Evolutionary conservation across 2,113 vertebrate genomes (phyloP), one percentile per base, ranked within the genome.

Genomic region (Dicaeum eximium): DNA sequence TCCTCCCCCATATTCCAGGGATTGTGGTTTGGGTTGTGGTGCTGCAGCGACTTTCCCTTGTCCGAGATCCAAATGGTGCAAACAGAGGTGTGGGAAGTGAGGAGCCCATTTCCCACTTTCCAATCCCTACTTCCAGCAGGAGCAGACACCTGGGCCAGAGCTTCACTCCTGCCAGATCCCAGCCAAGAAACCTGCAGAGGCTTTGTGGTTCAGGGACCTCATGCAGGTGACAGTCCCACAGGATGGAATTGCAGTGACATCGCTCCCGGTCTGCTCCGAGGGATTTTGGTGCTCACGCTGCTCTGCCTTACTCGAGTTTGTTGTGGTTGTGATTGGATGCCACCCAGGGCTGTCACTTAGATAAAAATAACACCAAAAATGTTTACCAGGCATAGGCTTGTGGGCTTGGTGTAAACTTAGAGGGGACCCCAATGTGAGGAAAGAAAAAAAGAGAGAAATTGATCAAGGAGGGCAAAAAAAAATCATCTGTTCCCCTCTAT

Each of bases 31-130:
- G 53, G 48, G 30, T 7, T 30, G 42, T 45, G 69, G 14, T 22
- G 24, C 22, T 37, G 72, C 66, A n/a, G 22, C 1, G 0, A n/a
- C 5, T 0, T 37, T 54, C 38, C 8, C 19, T 33, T 16, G 5
- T 7, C 2, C 4, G 3, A 35, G 17, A 30, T 23, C 60, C 61
- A 7, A 18, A 10, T 7, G 25, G 12, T n/a, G 25, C 45, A 31
- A 51, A 54, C 21, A 25, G 33, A 57, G 50, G 11, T 31, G 42
- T 4, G 3, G 19, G 44, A 19, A 30, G 15, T 0, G 6, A 38
- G 9, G 48, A 80, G 54, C 67, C 31, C 31, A 11, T 44, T 40
- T 27, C 54, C 74, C 61, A 16, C 8, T 51, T 73, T 8, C 31
- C 72, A 47, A 17, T 18, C 40, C 71, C 0, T 19, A 0, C 16